phyloP scores from a whole-genome alignment of 1,140 invertebrate species.

The Drosophila repletoides region DNA sequence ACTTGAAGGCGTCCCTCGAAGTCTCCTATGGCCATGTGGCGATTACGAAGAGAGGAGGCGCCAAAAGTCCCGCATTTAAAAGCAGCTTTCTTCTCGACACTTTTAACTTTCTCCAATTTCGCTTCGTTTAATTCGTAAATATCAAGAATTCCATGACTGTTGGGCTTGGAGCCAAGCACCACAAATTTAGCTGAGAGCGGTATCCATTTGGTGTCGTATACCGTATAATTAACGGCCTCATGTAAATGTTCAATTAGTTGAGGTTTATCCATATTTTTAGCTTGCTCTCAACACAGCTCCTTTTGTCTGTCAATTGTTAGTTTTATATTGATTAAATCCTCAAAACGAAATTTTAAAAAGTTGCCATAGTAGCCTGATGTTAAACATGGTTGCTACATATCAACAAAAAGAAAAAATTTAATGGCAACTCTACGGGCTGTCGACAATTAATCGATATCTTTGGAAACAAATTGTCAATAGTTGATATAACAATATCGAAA shows the following conservation, averaged over 20 bases:
- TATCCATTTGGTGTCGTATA: conserved; percentile 97
- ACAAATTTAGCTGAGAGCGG: conserved; percentile 96
- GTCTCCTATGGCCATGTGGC: conserved; percentile 94
- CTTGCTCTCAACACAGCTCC: neutral
- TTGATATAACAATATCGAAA: too few relatives aligned
- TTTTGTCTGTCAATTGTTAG: neutral
- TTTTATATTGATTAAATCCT: conserved; percentile 29
- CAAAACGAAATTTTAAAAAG: conserved; percentile 45
- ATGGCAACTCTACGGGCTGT: too few relatives aligned
- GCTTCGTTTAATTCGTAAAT: conserved; percentile 92
- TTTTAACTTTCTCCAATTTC: conserved; percentile 88
- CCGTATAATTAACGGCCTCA: conserved; percentile 91
- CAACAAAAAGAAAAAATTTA: too few relatives aligned
- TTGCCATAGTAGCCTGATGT: too few relatives aligned
- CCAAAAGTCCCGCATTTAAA: conserved; percentile 97
- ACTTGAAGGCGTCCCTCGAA: conserved; percentile 94
- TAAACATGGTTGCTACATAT: too few relatives aligned
- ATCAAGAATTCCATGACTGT: conserved; percentile 92
- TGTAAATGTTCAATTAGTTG: conserved; percentile 95
- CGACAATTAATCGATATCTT: neutral
- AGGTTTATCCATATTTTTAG: conserved; percentile 87
- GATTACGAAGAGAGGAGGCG: conserved; percentile 89
- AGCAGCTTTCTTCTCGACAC: conserved; percentile 90
- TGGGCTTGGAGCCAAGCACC: conserved; percentile 91
- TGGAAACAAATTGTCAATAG: too few relatives aligned